Base-by-base conservation (phyloP, 2,113 vertebrate genomes). In the Crocuta crocuta region DNA sequence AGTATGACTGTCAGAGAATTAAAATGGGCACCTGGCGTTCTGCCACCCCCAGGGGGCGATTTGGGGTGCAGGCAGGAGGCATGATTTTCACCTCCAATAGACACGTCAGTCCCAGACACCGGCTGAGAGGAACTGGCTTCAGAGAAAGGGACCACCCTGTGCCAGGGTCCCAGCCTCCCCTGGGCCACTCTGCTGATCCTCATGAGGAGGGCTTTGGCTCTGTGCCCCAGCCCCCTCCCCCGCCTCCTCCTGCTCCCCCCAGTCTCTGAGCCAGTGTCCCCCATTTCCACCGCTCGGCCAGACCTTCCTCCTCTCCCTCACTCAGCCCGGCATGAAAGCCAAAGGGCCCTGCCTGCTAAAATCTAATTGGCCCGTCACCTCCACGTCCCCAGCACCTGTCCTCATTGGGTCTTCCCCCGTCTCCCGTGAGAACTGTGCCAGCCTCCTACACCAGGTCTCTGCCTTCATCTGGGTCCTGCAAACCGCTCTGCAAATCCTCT, bases 51-150 rank as follows among this genome's bases (percentile, higher is more conserved):
- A 71, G 95, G 98, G 97, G 92, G 88, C 85, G 85, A 79, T 26
- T 63, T 95, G 80, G 82, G 96, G 96, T 78, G 8, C 91, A 89
- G 91, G 94, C 90, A 10, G 90, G 92, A 96, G 95, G 73, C 66
- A 70, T 85, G 95, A 97, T 97, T 98, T 97, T 97, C 94, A 96
- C 97, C 97, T 98, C 97, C 91, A 93, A n/a, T 94, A 97, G 71
- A 94, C 94, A 68, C 31, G 16, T 87, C 90, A 95, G 84, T 92
- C 81, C 65, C 79, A 91, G 90, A 70, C 4, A 24, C 23, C 10
- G 78, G 31, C 55, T 74, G n/a, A n/a, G 28, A 68, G 82, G 5
- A 39, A 43, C 61, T 33, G 85, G 65, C 31, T 26, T 79, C 10
- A 12, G 55, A 33, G 55, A 89, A 66, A 89, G 63, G 58, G 43